Percentiles rank a stretch among this genome's conserved stretches.
Conservation (phyloP, 2,797 vertebrate genomes). For the Morelia viridis region DNA sequence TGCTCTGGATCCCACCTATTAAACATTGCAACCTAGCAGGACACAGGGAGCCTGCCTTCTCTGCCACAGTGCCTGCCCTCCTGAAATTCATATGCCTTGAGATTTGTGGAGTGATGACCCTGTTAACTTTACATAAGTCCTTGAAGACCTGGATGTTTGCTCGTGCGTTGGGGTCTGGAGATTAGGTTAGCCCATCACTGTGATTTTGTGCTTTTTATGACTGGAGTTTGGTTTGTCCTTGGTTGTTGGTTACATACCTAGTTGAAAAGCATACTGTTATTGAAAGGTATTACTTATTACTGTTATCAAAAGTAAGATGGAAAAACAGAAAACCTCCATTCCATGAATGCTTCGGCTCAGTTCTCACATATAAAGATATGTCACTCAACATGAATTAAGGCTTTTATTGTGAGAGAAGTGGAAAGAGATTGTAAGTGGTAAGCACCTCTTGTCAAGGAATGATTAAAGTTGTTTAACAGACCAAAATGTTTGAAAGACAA, state of each 20-base stretch:
- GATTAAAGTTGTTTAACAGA: constrained; percentile 17
- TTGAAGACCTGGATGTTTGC: not conserved
- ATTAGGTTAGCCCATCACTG: not conserved
- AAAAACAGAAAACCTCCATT: not conserved
- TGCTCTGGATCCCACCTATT: not conserved
- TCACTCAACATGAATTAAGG: not conserved
- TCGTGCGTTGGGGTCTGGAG: not conserved
- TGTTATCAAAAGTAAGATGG: not conserved
- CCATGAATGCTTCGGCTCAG: not conserved
- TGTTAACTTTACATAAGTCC: not conserved
- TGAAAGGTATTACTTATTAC: not conserved
- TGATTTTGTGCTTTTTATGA: not conserved
- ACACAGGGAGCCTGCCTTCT: not conserved
- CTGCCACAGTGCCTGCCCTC: not conserved
- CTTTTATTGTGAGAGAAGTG: not conserved
- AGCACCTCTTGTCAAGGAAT: not conserved
- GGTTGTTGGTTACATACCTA: not conserved
- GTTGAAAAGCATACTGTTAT: not conserved
- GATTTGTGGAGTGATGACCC: not conserved
- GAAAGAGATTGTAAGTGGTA: not conserved
- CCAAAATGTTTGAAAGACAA: not conserved
- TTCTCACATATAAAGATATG: not conserved
- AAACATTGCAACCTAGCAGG: not conserved
- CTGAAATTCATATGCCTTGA: not conserved
- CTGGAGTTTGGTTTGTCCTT: not conserved